Percentiles rank a stretch among this genome's conserved stretches.
Conservation (phyloP, 2,113 vertebrate genomes). For the Etheostoma spectabile region DNA sequence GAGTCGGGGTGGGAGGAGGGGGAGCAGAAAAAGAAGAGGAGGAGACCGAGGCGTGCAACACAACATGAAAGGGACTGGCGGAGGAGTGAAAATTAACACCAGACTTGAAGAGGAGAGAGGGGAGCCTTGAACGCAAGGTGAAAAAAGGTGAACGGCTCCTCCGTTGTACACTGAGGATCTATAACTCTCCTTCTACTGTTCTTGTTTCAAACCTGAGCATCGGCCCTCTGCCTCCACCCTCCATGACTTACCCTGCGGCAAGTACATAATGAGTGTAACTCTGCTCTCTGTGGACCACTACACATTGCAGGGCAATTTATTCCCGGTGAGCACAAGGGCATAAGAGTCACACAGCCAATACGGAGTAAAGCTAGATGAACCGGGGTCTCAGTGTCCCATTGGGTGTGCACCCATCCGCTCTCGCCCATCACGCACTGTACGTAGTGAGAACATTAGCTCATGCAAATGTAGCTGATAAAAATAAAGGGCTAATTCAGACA, state of each 20-base stretch:
- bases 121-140: not conserved
- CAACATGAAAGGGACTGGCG: constrained; percentile 45
- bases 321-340: constrained; percentile 58
- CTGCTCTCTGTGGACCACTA: constrained; percentile 39
- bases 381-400: constrained; percentile 23
- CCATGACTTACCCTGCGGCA: constrained; percentile 59
- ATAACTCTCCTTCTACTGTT: constrained; percentile 10
- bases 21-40: not conserved
- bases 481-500: constrained; percentile 26
- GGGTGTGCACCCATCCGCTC: constrained; percentile 13
- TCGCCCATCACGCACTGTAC: not conserved
- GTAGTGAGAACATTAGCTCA: constrained; percentile 13
- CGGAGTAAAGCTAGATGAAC: constrained; percentile 23
- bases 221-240: constrained; percentile 22
- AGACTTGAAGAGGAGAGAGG: constrained; percentile 15
- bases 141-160: not conserved
- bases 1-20: constrained; percentile 10
- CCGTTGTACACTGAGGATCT: not conserved
- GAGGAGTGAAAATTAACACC: constrained; percentile 34
- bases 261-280: constrained; percentile 59
- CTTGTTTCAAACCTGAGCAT: constrained; percentile 37
- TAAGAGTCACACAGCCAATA: constrained; percentile 45
- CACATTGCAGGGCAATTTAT: constrained; percentile 54
- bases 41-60: not conserved
- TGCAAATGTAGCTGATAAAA: constrained; percentile 13